Conservation (phyloP, 2,113 vertebrate species). For the Toxostoma redivivum region DNA sequence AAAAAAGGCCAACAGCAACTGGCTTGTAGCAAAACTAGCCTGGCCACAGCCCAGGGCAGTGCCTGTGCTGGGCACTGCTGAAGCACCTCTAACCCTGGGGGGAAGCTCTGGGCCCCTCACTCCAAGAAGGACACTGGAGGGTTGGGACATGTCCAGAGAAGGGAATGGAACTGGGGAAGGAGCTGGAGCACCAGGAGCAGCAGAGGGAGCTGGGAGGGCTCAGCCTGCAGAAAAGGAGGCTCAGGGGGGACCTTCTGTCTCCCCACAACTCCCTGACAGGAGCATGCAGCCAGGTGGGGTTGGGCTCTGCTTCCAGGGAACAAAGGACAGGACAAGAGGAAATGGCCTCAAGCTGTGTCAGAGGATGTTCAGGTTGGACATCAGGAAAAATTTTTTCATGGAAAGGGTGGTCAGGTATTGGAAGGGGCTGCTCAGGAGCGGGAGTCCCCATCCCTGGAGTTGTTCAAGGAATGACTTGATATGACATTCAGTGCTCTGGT, state of each 20-base stretch:
- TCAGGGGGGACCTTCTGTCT: neutral
- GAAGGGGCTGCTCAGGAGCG: neutral
- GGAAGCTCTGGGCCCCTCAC: neutral
- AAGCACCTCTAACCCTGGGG: neutral
- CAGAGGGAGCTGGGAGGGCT: neutral
- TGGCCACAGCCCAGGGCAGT: neutral
- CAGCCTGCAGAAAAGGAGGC: neutral
- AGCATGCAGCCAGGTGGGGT: rapidly evolving
- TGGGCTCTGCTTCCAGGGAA: neutral
- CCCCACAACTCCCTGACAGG: neutral
- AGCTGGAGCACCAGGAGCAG: neutral
- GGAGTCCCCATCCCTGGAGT: neutral
- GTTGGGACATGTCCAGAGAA: neutral
- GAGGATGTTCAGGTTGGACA: neutral
- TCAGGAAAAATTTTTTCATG: neutral
- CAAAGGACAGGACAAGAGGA: neutral
- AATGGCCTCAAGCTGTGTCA: neutral
- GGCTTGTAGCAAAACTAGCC: neutral
- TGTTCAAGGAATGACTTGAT: rapidly evolving
- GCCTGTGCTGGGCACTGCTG: neutral
- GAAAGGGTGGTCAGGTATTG: neutral
- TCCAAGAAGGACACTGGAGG: neutral
- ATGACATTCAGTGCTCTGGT: neutral
- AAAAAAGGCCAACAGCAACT: neutral
- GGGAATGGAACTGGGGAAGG: neutral